Base-by-base conservation (phyloP, 2,797 vertebrate species). In the Sebastes matsubarae region DNA sequence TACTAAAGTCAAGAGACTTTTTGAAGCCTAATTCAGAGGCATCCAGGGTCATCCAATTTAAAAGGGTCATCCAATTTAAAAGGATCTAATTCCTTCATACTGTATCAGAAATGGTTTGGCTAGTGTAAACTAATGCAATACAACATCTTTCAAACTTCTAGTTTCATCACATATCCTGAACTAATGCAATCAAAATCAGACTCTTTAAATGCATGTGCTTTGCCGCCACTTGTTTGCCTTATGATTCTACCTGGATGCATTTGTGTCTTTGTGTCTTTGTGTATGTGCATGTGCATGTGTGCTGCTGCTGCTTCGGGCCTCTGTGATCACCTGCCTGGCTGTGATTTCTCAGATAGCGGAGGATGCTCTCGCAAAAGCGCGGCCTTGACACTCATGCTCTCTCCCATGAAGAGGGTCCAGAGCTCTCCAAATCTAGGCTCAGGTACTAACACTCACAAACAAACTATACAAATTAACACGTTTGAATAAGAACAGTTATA, bases 321-420 rank as follows among this genome's bases (percentile, higher is more conserved):
- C 74, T 76, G 16, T 85, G 82, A 89, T 86, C 87, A 86, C 85
- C 85, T 86, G 89, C 89, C 82, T 74, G 92, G 97, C 96, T 97
- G 95, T 96, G 96, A 96, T 90, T 92, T 96, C 97, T 95, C 97
- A 99, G 98, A 98, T 96, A 98, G 98, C 94, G 97, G 98, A 94
- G 98, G 98, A 97, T 96, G 87, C 92, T 93, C 95, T 96, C 95
- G 96, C 96, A 97, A 97, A 95, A 97, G 96, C 71, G 95, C 97
- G 72, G 97, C 97, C 90, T 96, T 99, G 97, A 98, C 97, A 93
- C 96, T 99, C 88, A 96, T 94, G 86, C 96, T 99, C 96, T 97
- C 97, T 93, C 97, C 98, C 91, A 97, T 98, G 97, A 99, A 99
- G 98, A 98, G 98, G 94, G 98, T 98, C 94, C 98, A 99, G 93